Evolutionary conservation across 64 coral and sea anemone species (phyloP), one percentile per base, ranked within the genome.

Genomic region (Astreopora myriophthalma): DNA sequence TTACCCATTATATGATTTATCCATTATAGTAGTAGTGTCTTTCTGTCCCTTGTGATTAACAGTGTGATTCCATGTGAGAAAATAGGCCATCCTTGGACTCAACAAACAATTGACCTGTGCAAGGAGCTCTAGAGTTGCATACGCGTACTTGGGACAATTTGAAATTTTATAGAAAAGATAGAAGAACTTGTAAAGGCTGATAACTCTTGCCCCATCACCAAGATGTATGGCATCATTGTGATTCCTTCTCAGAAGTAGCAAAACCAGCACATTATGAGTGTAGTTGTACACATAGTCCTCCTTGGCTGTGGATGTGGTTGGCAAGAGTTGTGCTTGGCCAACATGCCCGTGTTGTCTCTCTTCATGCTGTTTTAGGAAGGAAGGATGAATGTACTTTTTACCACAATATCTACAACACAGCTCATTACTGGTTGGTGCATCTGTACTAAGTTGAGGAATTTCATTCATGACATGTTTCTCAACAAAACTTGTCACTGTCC

Each of bases 131-230:
- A 94, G 79, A 2, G 16, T 94, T 11, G 87, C 80, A 79, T 79
- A 17, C 0, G 93, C 93, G 90, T 90, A 90, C 62, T 94, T 94
- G 10, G 93, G 93, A 29, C 87, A 94, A 1, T 86, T 85, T 3
- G 67, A 67, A 3, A 94, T 71, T 31, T 94, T 95, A 34, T 57
- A 95, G 44, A 58, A 95, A 17, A 90, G 37, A 51, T 28, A 38
- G 36, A 95, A 95, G 40, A 70, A 95, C 61, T 95, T 95, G 81
- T 91, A 94, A 0, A 95, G 58, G 44, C 88, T 75, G 9, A 90
- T 14, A 9, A 95, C 46, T 16, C 93, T 13, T 84, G 29, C 86
- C 27, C 88, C 93, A 80, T 95, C 81, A 32, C 71, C 93, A 42
- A 71, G 73, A 30, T 90, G 90, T 27, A 95, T 90, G 6, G 88